Evolutionary conservation across 2,888 invertebrate genomes (phyloP).

Genomic region (Notodonta ziczac): DNA sequence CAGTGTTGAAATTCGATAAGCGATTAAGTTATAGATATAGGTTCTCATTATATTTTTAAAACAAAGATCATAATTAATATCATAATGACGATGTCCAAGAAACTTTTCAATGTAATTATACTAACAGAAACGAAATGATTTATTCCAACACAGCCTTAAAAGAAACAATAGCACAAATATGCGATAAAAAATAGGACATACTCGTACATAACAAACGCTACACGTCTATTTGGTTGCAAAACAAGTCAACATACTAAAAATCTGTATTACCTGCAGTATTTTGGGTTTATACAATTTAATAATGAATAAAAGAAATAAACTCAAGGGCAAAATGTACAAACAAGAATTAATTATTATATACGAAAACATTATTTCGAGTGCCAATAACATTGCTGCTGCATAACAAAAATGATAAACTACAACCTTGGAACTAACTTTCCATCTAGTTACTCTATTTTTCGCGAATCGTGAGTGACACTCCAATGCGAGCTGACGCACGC

Average conservation of each 20-base stretch:
- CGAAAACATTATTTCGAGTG: neutral
- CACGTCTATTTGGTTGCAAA: no score
- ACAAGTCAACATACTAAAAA: neutral
- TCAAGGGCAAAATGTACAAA: neutral
- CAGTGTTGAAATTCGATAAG: no score
- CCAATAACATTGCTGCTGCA: neutral
- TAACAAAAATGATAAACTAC: slow-evolving; percentile 14
- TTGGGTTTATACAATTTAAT: neutral
- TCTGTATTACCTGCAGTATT: neutral
- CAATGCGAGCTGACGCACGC: slow-evolving; percentile 19
- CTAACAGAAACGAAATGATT: no score
- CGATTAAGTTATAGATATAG: no score
- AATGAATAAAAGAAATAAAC: neutral
- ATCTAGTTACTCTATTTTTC: slow-evolving; percentile 29
- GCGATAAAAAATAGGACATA: no score
- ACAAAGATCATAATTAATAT: no score
- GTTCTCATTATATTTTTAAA: no score
- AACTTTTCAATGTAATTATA: no score
- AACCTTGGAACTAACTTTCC: slow-evolving; percentile 23
- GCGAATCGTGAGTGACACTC: slow-evolving; percentile 33
- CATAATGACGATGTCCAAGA: no score
- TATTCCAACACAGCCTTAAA: no score
- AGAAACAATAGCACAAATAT: no score
- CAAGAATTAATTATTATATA: neutral
- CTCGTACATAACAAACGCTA: no score